Evolutionary conservation across 2,888 invertebrate genomes (phyloP), one percentile per base, ranked within the genome.

Genomic region (Polyommatus icarus): DNA sequence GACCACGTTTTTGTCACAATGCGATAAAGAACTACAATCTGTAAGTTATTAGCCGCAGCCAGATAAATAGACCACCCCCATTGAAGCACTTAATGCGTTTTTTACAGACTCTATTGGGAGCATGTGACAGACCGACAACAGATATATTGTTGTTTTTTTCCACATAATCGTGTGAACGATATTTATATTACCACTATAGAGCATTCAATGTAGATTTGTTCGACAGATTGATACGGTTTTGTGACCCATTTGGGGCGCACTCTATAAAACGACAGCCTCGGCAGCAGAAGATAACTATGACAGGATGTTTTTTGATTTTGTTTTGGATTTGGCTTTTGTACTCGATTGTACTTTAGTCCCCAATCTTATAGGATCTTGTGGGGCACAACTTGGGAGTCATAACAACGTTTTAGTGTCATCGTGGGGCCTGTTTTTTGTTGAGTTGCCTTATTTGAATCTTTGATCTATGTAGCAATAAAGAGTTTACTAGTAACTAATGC

Each of bases 101-200:
- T 75, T 54, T 75, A 75, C 24, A 20, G 46, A 40, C 20, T 72
- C 75, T 75, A 54, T 75, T 50, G 46, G 18, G 50, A 75, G 50
- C 75, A 75, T 75, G 50, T 54, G 54, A 75, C 24, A 75, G 54
- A 54, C 24, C 29, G 54, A 54, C 75, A 75, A 75, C 50, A 50
- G 75, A 75, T 50, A 75, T 75, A 87, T 85, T 83, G 79, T 82
- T 78, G 18, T 73, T 75, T 50, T 24, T 54, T 75, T 24, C 54
- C 46, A 29, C 46, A 75, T 50, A 50, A 54, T 54, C 75, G 75
- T 75, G 50, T 75, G 20, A 50, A 46, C 20, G 73, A 46, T 73
- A 46, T 46, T 73, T 73, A 73, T 20, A 73, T 73, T 40, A 73
- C 46, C 73, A 46, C 40, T 20, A 46, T 73, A 12, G 73, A 46